phyloP scores from a whole-genome alignment of 2,797 vertebrate genomes.

The Linurgus olivaceus region DNA sequence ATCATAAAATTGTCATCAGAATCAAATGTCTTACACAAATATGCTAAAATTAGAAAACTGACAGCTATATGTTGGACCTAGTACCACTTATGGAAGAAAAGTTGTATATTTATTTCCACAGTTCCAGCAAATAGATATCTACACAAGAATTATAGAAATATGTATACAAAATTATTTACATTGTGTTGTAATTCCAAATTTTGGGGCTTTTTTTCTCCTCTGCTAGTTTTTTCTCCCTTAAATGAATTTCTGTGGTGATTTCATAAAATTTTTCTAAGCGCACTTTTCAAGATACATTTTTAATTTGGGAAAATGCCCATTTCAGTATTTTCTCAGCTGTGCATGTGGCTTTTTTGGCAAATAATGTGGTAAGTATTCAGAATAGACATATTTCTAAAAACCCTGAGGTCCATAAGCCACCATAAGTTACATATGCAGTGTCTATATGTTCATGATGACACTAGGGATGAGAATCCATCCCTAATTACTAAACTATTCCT shows the following conservation, averaged over 20 bases:
- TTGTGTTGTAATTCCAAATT: background rate
- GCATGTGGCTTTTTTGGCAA: slow-evolving; percentile 47
- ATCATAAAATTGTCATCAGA: background rate
- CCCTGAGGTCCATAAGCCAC: background rate
- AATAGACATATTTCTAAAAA: slow-evolving; percentile 28
- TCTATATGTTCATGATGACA: background rate
- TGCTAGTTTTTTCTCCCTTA: background rate
- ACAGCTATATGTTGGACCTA: background rate
- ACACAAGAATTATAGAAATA: background rate
- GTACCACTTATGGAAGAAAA: background rate
- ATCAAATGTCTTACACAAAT: background rate
- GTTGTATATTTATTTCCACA: background rate
- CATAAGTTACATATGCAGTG: background rate
- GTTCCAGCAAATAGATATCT: background rate
- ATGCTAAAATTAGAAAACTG: background rate
- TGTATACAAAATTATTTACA: background rate
- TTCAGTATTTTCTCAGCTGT: slow-evolving; percentile 65
- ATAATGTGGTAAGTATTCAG: slow-evolving; percentile 28
- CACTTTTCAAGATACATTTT: slow-evolving; percentile 50
- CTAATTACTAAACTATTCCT: background rate
- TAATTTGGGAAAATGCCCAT: slow-evolving; percentile 42
- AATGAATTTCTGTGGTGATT: slow-evolving; percentile 5
- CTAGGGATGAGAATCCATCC: background rate
- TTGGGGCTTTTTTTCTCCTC: background rate
- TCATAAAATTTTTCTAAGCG: background rate